These are phyloP conservation scores for Leptothorax acervorum DNA, from an alignment of 2,888 invertebrate species.

Conservation along the genomic window DNA sequence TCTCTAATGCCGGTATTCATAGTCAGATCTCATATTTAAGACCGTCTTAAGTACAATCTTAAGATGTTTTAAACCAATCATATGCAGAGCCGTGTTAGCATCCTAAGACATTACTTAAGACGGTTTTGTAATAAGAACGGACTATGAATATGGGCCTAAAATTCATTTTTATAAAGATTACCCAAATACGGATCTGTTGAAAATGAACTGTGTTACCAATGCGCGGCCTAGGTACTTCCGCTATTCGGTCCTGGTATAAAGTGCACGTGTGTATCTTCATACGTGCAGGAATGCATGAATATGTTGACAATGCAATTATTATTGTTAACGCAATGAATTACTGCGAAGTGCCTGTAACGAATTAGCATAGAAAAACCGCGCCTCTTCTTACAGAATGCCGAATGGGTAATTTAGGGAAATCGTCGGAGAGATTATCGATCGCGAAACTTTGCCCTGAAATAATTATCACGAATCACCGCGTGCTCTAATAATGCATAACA, in stretches of 20 bases:
- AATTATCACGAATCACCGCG: not conserved
- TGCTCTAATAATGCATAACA: not conserved
- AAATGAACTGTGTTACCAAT: slow-evolving; percentile 58
- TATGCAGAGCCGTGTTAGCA: too few relatives aligned
- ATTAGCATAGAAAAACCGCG: slow-evolving; percentile 44
- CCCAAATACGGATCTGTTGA: not conserved
- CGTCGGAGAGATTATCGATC: not conserved
- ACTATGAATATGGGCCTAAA: not conserved
- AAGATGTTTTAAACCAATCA: too few relatives aligned
- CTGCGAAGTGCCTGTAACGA: slow-evolving; percentile 44
- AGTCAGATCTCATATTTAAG: too few relatives aligned
- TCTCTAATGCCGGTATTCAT: too few relatives aligned
- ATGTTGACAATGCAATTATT: slow-evolving; percentile 80
- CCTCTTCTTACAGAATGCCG: slow-evolving; percentile 21
- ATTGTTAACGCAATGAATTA: slow-evolving; percentile 70
- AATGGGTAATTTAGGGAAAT: not conserved
- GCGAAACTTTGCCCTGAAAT: not conserved
- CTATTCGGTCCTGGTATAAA: slow-evolving; percentile 70
- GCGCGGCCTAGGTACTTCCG: slow-evolving; percentile 59
- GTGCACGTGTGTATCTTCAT: slow-evolving; percentile 65
- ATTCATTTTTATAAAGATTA: not conserved
- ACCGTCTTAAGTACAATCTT: too few relatives aligned
- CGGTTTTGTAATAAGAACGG: too few relatives aligned
- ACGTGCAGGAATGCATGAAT: slow-evolving; percentile 79
- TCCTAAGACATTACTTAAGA: too few relatives aligned